Percentiles rank a stretch among this genome's conserved stretches.
Conservation (phyloP, 2,888 invertebrate species). For the Acheta domesticus region DNA sequence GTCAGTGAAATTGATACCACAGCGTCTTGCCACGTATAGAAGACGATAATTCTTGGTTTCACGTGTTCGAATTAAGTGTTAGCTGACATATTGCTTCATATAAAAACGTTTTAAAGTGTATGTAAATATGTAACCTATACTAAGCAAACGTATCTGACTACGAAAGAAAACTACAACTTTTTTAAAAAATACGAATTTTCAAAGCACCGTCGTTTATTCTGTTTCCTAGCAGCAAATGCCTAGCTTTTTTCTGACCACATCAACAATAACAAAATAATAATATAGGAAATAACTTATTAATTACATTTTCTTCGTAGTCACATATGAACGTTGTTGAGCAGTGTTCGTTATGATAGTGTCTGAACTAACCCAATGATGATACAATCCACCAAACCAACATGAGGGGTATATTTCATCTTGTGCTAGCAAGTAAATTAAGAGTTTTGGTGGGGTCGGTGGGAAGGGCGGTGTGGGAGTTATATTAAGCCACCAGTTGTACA, state of each 20-base stretch:
- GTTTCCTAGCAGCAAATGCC: too few species aligned
- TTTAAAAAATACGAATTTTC: not conserved
- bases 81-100: too few species aligned
- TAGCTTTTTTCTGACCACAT: too few species aligned
- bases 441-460: slow-evolving; percentile 22
- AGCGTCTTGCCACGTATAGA: too few species aligned
- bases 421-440: slow-evolving; percentile 24
- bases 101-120: too few species aligned
- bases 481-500: not conserved
- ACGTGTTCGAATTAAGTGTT: too few species aligned
- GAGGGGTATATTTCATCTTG: slow-evolving; percentile 20
- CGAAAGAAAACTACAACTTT: too few species aligned
- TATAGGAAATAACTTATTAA: not conserved
- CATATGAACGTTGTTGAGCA: not conserved
- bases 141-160: too few species aligned
- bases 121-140: too few species aligned
- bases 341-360: not conserved
- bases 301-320: not conserved
- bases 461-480: slow-evolving; percentile 7
- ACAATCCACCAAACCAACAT: not conserved
- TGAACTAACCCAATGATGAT: not conserved
- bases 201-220: too few species aligned
- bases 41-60: too few species aligned
- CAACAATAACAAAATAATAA: not conserved
- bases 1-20: too few species aligned